These are phyloP conservation scores for Crotalus horridus DNA, from an alignment of 2,113 vertebrate genomes.

Conservation along the genomic window DNA sequence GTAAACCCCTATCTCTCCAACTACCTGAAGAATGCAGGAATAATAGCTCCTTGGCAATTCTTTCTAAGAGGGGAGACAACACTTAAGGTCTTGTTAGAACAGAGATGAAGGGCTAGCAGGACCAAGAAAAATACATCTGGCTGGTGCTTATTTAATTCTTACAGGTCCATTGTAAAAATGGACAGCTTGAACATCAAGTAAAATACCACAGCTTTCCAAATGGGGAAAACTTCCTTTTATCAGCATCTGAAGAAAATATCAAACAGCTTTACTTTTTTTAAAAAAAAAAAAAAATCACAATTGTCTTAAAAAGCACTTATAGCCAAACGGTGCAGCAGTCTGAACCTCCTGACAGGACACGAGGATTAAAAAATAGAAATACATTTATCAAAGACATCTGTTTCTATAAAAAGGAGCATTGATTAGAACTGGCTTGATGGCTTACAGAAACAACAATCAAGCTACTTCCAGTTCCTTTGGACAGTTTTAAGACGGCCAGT, in stretches of 20 bases:
- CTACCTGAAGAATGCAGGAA: not conserved
- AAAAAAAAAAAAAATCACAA: not conserved
- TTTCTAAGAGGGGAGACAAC: not conserved
- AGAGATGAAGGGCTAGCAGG: not conserved
- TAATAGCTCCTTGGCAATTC: not conserved
- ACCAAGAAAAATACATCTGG: not conserved
- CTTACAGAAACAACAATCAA: not conserved
- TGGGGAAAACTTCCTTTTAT: not conserved
- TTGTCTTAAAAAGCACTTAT: not conserved
- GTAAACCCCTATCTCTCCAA: not conserved
- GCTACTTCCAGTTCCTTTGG: not conserved
- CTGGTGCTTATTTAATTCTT: not conserved
- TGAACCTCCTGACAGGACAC: not conserved
- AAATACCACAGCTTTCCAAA: not conserved
- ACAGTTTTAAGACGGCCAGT: not conserved
- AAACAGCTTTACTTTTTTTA: not conserved
- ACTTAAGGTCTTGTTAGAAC: not conserved
- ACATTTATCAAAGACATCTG: not conserved
- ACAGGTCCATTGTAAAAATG: not conserved
- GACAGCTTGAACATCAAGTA: not conserved
- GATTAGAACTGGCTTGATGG: not conserved
- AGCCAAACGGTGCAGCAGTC: not conserved
- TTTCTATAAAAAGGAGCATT: not conserved
- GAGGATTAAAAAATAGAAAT: not conserved
- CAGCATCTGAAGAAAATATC: not conserved